These are phyloP conservation scores for Cepphus grylle DNA, from an alignment of 2,113 vertebrate genomes.

Conservation along the genomic window DNA sequence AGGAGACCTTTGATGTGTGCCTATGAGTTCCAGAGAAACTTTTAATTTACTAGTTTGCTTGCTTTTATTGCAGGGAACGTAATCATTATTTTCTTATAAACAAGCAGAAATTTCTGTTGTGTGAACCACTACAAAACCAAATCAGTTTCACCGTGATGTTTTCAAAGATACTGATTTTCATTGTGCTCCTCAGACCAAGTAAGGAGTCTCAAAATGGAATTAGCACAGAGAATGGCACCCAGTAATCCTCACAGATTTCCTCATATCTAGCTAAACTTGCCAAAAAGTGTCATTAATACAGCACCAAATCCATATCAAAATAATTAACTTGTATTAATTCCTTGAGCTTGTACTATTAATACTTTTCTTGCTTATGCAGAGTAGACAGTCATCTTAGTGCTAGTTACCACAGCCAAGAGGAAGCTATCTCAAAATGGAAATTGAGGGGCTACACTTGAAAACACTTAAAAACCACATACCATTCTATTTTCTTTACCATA, in stretches of 20 bases:
- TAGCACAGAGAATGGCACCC: background rate
- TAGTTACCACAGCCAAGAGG: background rate
- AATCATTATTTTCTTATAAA: background rate
- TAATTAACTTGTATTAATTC: background rate
- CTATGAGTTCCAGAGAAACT: background rate
- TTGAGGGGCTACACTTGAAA: background rate
- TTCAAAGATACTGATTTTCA: background rate
- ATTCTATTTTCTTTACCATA: background rate
- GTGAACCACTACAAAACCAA: background rate
- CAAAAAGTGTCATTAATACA: background rate
- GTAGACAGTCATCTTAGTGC: background rate
- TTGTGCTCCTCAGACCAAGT: background rate
- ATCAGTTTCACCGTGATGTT: background rate
- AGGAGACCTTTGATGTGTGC: background rate
- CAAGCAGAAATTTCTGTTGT: background rate
- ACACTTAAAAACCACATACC: background rate
- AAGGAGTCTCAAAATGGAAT: background rate
- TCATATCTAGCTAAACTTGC: background rate
- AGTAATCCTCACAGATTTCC: background rate
- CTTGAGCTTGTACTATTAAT: background rate
- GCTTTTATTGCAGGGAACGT: background rate
- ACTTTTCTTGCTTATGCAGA: background rate
- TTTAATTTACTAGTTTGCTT: background rate
- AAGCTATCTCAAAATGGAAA: background rate
- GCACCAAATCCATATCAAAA: background rate